Percentiles rank a stretch among this genome's conserved stretches.
Conservation (phyloP, 92 coral and sea anemone species). For the Heliopora coerulea region DNA sequence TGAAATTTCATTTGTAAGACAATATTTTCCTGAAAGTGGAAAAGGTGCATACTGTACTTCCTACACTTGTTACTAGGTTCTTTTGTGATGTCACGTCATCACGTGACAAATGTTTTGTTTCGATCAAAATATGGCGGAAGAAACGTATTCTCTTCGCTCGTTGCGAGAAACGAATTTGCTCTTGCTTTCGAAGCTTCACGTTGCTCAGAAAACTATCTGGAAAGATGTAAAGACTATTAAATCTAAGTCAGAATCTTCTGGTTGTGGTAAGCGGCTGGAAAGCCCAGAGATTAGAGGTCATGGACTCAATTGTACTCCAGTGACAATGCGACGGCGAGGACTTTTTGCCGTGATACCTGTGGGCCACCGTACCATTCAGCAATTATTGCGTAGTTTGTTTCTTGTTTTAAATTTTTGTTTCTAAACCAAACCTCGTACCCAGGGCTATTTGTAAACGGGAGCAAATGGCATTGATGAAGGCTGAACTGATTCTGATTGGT, state of each 20-base stretch:
- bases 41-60: too few relatives aligned
- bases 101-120: too few relatives aligned
- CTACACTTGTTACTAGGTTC: too few relatives aligned
- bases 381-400: too few relatives aligned
- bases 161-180: conserved; percentile 68
- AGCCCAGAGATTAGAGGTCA: conserved; percentile 3
- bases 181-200: conserved; percentile 64
- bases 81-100: conserved; percentile 10
- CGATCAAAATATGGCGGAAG: conserved; percentile 80
- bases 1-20: too few relatives aligned
- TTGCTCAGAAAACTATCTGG: conserved; percentile 73
- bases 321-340: conserved; percentile 5
- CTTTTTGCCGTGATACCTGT: neutral
- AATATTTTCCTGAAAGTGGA: too few relatives aligned
- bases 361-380: too few relatives aligned
- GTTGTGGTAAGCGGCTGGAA: neutral
- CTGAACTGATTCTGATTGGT: too few relatives aligned
- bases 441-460: too few relatives aligned
- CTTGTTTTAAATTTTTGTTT: too few relatives aligned
- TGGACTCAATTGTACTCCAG: conserved; percentile 23
- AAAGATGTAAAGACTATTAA: conserved; percentile 63
- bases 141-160: conserved; percentile 59
- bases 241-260: conserved; percentile 30
- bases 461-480: too few relatives aligned
- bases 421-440: too few relatives aligned